Evolutionary conservation across 2,113 vertebrate species (phyloP).

Genomic region (Tupaia chinensis): DNA sequence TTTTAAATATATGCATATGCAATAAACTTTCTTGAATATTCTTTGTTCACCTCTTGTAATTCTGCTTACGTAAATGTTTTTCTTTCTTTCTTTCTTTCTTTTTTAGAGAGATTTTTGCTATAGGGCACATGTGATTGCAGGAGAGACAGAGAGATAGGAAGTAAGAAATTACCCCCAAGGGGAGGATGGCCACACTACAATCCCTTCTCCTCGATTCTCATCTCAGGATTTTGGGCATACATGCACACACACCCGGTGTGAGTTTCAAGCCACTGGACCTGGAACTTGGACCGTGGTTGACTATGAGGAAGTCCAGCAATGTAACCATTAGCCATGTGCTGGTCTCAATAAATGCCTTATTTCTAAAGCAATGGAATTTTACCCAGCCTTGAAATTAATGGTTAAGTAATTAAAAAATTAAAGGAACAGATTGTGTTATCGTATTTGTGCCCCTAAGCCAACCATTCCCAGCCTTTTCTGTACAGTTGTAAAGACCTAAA

Average conservation of each 20-base stretch:
- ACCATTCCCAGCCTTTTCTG: conserved; percentile 25
- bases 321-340: too few species aligned
- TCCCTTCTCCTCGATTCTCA: too few species aligned
- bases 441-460: conserved; percentile 61
- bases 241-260: too few species aligned
- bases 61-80: conserved; percentile 59
- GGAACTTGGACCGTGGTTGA: too few species aligned
- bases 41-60: conserved; percentile 46
- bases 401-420: conserved; percentile 58
- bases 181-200: too few species aligned
- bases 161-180: too few species aligned
- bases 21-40: conserved; percentile 57
- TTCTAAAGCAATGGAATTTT: conserved; percentile 26
- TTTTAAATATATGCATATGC: conserved; percentile 17
- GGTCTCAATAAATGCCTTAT: conserved; percentile 29
- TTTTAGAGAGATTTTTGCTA: too few species aligned
- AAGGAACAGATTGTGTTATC: conserved; percentile 61
- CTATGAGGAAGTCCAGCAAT: too few species aligned
- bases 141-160: too few species aligned
- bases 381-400: conserved; percentile 61
- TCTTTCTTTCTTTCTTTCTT: not conserved
- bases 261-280: too few species aligned
- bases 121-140: too few species aligned
- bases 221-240: too few species aligned
- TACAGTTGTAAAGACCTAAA: conserved; percentile 41